Evolutionary conservation across 1,140 invertebrate species (phyloP).

Genomic region (Cataglyphis hispanica): DNA sequence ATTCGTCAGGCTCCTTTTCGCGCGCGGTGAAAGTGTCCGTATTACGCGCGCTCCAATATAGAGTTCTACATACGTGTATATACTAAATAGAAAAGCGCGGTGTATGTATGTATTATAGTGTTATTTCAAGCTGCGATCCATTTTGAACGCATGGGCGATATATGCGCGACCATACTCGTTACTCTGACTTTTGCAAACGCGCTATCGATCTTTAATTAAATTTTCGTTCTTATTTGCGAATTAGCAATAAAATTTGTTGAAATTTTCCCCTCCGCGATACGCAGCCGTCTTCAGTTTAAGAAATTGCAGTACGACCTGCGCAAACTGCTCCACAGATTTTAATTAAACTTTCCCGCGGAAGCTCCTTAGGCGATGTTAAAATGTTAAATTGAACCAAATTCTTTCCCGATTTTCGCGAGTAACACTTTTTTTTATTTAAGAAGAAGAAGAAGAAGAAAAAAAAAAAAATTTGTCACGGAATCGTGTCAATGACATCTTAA

Average conservation of each 20-base stretch:
- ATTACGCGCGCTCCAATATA: constrained; percentile 16
- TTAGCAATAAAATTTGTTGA: constrained; percentile 54
- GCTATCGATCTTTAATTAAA: constrained; percentile 23
- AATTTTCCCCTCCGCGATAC: constrained; percentile 23
- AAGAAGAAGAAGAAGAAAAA: neutral
- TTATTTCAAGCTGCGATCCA: constrained; percentile 26
- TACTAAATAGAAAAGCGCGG: neutral
- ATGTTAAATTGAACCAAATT: constrained; percentile 63
- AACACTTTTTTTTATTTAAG: constrained; percentile 58
- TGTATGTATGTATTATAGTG: neutral
- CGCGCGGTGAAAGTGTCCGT: constrained; percentile 32
- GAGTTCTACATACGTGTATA: neutral
- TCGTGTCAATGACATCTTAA: constrained; percentile 58
- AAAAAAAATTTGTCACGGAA: neutral
- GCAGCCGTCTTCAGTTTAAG: constrained; percentile 46
- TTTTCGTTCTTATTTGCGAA: constrained; percentile 41
- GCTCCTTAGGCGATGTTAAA: constrained; percentile 53
- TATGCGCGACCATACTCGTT: neutral
- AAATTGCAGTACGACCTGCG: constrained; percentile 54
- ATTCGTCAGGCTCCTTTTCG: constrained; percentile 47
- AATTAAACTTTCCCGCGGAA: constrained; percentile 57
- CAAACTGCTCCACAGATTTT: constrained; percentile 55
- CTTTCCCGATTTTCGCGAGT: constrained; percentile 50
- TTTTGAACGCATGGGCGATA: neutral
- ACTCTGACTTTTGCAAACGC: neutral